Evolutionary conservation across 1,140 invertebrate species (phyloP).

Genomic region (Ridgeia piscesae): DNA sequence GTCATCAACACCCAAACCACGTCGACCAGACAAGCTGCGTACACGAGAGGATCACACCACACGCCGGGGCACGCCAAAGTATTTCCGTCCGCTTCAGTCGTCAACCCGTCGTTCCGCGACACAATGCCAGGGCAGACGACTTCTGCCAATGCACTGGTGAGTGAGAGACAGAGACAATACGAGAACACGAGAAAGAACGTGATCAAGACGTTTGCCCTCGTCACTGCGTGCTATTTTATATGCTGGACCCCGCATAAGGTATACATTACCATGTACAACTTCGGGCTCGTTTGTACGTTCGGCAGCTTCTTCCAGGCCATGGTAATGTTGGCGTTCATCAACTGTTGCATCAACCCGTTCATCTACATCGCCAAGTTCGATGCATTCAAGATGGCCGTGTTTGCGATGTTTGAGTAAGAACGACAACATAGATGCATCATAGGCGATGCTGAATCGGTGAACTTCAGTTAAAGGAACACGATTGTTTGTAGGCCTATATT

Average conservation of each 20-base stretch:
- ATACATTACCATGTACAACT: slow-evolving; percentile 18
- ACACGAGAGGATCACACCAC: too few relatives aligned
- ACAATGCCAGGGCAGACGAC: neutral
- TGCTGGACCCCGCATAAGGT: slow-evolving; percentile 23
- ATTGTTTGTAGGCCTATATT: too few relatives aligned
- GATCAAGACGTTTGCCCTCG: slow-evolving; percentile 18
- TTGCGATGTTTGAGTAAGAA: neutral
- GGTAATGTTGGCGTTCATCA: slow-evolving; percentile 27
- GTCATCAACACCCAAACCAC: neutral
- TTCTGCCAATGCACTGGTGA: neutral
- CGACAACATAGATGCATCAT: neutral
- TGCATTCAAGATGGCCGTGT: slow-evolving; percentile 22
- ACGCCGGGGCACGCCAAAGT: neutral
- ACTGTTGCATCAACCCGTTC: slow-evolving; percentile 30
- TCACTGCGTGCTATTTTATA: slow-evolving; percentile 15
- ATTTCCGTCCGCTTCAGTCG: neutral
- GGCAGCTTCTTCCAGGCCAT: slow-evolving; percentile 18
- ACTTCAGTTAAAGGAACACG: too few relatives aligned
- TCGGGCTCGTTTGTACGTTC: neutral
- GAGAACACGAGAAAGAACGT: slow-evolving; percentile 18
- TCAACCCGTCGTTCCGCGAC: neutral
- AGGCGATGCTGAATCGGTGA: too few relatives aligned
- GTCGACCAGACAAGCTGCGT: too few relatives aligned
- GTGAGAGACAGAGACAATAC: neutral
- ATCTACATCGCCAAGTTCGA: slow-evolving; percentile 25